These are phyloP conservation scores for Lepus timidus DNA, from an alignment of 2,113 vertebrate species.

Conservation along the genomic window DNA sequence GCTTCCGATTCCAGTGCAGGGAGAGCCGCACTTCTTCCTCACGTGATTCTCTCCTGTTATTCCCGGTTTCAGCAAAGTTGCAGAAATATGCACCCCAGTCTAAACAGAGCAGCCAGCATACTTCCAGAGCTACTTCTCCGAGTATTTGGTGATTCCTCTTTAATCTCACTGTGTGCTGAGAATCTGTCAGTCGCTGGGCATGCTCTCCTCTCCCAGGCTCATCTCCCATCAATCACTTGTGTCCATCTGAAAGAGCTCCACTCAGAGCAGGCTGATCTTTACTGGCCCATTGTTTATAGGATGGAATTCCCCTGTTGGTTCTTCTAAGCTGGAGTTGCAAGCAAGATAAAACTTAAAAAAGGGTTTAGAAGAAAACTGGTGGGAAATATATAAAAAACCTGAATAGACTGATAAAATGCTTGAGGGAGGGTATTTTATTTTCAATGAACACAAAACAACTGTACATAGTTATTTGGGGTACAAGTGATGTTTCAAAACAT, in stretches of 20 bases:
- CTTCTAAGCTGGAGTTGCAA: background rate
- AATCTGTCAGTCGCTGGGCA: background rate
- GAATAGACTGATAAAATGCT: background rate
- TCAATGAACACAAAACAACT: background rate
- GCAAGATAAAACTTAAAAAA: background rate
- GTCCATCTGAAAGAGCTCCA: background rate
- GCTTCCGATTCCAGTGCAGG: background rate
- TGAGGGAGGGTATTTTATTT: background rate
- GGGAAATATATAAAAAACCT: background rate
- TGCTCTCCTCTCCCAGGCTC: background rate
- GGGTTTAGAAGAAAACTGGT: background rate
- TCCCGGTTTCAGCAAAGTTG: background rate
- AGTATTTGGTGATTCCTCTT: background rate
- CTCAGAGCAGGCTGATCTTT: background rate
- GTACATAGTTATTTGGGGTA: background rate
- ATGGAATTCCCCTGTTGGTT: conserved; percentile 13
- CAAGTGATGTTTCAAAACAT: background rate
- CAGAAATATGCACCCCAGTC: background rate
- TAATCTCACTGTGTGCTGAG: no score
- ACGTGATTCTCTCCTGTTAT: background rate
- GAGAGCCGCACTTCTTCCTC: background rate
- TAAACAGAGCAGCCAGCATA: background rate
- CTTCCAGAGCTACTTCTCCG: background rate
- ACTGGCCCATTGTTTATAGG: background rate
- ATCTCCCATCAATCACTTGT: background rate